Base-by-base conservation (phyloP, 2,888 invertebrate genomes). In the Stegana nigrithorax region DNA sequence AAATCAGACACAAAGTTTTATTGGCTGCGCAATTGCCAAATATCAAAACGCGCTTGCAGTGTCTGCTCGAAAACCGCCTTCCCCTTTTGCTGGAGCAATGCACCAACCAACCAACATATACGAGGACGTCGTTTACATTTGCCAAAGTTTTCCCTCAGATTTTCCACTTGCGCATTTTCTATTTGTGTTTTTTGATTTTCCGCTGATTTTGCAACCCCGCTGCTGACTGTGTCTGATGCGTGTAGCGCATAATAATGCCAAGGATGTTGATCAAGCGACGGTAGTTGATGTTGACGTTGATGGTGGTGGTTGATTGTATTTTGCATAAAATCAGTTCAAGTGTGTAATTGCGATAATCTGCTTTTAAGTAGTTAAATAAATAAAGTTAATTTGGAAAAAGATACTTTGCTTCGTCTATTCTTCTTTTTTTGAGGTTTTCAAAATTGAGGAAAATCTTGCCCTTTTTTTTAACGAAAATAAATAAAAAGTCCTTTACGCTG, bases 301-400 rank as follows among this genome's bases (percentile, higher is more conserved):
- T n/a, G n/a, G n/a, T n/a, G 27, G n/a, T 27, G 29, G 21, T 42
- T 58, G 39, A 7, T 42, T 42, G 44, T 64, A 59, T 47, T 68
- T 67, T 71, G 74, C 75, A 77, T 73, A 72, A 72, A 80, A 81
- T 75, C 79, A 77, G 77, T 76, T 81, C 73, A 75, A 83, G 80
- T 78, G 76, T 81, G 76, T 84, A 84, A 84, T 84, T 84, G 83
- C 81, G 78, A 78, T 84, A 84, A 84, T 83, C 83, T 81, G 76
- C 75, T 83, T 83, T 81, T 78, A 82, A 83, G 82, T 79, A 83
- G 70, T 78, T 82, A 80, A 79, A 80, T 82, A 84, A 83, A 83
- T 81, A 83, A 81, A 81, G 82, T 82, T 82, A 82, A 82, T 82
- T 82, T 82, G 69, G 66, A 70, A 71, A 42, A 12, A 50, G 71